Conservation (phyloP, 2,113 vertebrate genomes). For the Morone chrysops region DNA sequence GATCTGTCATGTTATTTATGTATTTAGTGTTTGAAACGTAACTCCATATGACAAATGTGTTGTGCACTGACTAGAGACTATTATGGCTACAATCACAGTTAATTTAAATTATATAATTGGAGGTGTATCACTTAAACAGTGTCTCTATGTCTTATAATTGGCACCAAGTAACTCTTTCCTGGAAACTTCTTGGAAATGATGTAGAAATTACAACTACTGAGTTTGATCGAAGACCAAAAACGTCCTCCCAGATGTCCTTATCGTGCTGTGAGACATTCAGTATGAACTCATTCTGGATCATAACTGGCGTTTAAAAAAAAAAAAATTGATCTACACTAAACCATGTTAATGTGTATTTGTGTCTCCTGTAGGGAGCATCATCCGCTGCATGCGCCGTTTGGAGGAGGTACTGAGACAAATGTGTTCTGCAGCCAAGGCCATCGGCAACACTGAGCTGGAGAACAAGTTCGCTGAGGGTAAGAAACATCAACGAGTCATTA, state of each 20-base stretch:
- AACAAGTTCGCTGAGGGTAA: slow-evolving; percentile 97
- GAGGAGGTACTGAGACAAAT: slow-evolving; percentile 97
- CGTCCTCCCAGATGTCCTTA: too few species aligned
- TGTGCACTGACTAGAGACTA: too few species aligned
- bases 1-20: not conserved
- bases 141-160: not conserved
- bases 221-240: too few species aligned
- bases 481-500: not conserved
- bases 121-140: not conserved
- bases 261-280: not conserved
- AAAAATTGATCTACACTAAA: not conserved
- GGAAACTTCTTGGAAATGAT: not conserved
- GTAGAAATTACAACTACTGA: not conserved
- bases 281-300: not conserved
- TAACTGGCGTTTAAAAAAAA: not conserved
- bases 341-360: slow-evolving; percentile 22
- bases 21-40: too few species aligned
- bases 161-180: not conserved
- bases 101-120: not conserved
- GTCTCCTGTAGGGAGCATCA: slow-evolving; percentile 90
- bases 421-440: slow-evolving; percentile 98
- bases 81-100: not conserved
- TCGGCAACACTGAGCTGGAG: slow-evolving; percentile 98
- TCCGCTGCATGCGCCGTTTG: slow-evolving; percentile 96
- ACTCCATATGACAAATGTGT: too few species aligned